Base-by-base conservation (phyloP, 2,888 invertebrate genomes). In the Fabriciana adippe region DNA sequence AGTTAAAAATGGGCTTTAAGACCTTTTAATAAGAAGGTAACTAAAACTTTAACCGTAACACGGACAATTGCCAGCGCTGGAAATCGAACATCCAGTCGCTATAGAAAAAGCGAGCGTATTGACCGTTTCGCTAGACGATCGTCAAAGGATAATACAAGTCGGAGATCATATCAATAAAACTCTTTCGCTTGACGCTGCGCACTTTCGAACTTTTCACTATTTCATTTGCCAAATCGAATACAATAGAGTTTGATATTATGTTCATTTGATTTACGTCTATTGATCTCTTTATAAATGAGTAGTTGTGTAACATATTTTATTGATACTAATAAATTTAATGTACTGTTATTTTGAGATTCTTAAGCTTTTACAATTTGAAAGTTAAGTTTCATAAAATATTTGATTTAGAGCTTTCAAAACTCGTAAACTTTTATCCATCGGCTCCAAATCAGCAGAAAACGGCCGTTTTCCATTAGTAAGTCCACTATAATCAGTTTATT, bases 181-280 rank as follows among this genome's bases (percentile, higher is more conserved):
- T 67, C 55, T 59, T 55, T 60, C 69, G 66, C 59, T 66, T 64
- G 64, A 67, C 63, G 67, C 55, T 31, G 61, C 16, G 51, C 57
- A 41, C 59, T 64, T n/a, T 15, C 45, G 45, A 67, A 67, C 55
- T 69, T 66, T 67, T 59, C 64, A 67, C 55, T 51, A 54, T 67
- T 69, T 64, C 55, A 64, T 69, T 67, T 69, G 64, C 67, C 67
- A 69, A 69, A 69, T 67, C 64, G 60, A 64, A 67, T 67, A 55
- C 59, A 55, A 63, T 66, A 53, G 59, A 64, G 47, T 55, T 66
- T 69, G 63, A 66, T 60, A 50, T 60, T 51, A 51, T 51, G 15
- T 50, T 55, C 62, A 63, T 67, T 62, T 67, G 67, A 67, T 67
- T 67, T 63, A 67, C 63, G 51, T 57, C 63, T 63, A 57, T 63